phyloP scores from a whole-genome alignment of 2,888 invertebrate species.

The Frankliniella intonsa region DNA sequence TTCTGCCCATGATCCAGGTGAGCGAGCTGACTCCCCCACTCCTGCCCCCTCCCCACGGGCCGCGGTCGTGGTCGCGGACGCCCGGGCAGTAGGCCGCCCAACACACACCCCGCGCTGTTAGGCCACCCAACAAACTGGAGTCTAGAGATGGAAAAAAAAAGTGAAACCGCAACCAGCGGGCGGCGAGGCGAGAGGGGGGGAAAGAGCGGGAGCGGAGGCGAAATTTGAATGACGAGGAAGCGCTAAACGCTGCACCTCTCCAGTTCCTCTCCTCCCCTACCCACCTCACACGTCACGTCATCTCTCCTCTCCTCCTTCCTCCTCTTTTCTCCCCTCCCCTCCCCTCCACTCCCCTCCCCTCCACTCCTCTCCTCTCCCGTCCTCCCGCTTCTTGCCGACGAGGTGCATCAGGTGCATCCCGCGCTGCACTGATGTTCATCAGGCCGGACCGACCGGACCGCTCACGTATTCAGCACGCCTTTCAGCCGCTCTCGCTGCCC shows the following conservation, averaged over 20 bases:
- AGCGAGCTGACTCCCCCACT: constrained; percentile 37
- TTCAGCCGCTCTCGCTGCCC: no score
- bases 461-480: no score
- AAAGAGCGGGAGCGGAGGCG: no score
- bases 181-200: no score
- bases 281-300: not conserved
- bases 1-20: constrained; percentile 69
- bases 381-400: not conserved
- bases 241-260: not conserved
- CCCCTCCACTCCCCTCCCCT: not conserved
- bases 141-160: not conserved
- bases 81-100: not conserved
- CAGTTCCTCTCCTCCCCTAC: not conserved
- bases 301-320: not conserved
- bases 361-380: not conserved
- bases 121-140: not conserved
- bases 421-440: no score
- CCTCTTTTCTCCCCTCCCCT: not conserved
- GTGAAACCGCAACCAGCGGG: not conserved
- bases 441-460: no score
- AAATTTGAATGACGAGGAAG: not conserved
- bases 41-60: not conserved
- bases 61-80: not conserved
- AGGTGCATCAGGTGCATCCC: no score
- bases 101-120: not conserved